Percentiles rank a stretch among this genome's conserved stretches.
These are phyloP conservation scores for Carposina sasakii DNA, from an alignment of 1,140 invertebrate species.

Conservation along the genomic window DNA sequence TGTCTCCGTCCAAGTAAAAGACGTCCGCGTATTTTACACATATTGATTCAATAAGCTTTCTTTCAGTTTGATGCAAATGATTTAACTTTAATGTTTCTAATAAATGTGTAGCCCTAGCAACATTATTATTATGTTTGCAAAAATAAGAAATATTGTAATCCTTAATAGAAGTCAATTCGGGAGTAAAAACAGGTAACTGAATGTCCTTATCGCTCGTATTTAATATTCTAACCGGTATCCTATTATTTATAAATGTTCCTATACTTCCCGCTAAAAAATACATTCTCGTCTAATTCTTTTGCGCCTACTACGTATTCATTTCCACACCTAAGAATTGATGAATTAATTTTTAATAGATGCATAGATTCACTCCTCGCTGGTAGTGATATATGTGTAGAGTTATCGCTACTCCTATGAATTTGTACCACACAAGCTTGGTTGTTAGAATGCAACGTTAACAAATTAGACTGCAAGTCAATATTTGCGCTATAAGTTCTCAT, in stretches of 20 bases:
- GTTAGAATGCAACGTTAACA: neutral
- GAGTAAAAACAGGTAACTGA: neutral
- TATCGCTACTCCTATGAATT: neutral
- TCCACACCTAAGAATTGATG: too few relatives aligned
- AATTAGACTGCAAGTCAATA: neutral
- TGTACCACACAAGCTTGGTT: neutral
- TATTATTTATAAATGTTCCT: neutral
- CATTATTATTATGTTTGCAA: neutral
- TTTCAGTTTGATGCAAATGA: constrained; percentile 5
- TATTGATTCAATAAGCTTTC: neutral
- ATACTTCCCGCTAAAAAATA: constrained; percentile 7
- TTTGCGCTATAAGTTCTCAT: neutral
- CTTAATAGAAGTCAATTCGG: neutral
- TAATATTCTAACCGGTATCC: constrained; percentile 1
- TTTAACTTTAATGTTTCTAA: neutral
- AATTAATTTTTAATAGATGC: neutral
- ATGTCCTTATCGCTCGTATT: constrained; percentile 7
- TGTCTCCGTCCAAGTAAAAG: neutral
- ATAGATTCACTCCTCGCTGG: constrained; percentile 1
- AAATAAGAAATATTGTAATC: neutral
- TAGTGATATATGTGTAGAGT: neutral
- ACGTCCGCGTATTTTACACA: neutral
- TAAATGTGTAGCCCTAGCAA: neutral
- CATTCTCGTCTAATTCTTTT: neutral
- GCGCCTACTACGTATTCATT: neutral